Evolutionary conservation across 2,888 invertebrate species (phyloP), one percentile per base, ranked within the genome.

Genomic region (Mechanitis messenoides): DNA sequence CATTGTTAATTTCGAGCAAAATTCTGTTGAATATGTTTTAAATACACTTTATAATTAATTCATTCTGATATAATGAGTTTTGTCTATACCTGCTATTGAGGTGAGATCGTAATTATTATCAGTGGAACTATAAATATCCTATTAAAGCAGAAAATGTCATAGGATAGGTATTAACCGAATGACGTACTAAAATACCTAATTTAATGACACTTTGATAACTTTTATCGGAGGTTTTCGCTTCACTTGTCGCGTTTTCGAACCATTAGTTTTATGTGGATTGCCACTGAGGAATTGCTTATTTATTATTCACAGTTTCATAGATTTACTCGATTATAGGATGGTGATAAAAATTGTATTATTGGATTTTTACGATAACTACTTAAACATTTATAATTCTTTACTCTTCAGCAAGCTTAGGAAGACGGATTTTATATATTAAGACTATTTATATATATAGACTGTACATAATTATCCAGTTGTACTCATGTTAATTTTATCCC

Each of bases 241-340:
- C 81, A 87, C 80, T 85, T 84, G 86, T 79, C 83, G 74, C 85
- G 84, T 85, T 87, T 84, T 84, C 89, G 69, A 82, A 77, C 87
- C 89, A 89, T 90, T 90, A 87, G 87, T 88, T 90, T 88, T 84
- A 88, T 87, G 85, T 83, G 86, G 82, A 85, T 87, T 83, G 84
- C 82, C 83, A 79, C 77, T 81, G 79, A 82, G 79, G 76, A 84
- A 86, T 84, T 84, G 83, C 80, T 83, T 86, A 84, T 85, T 86
- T 87, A 86, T 82, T 83, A 77, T 79, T 75, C 72, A 69, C 62
- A 64, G 60, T 65, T 68, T 67, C 58, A 64, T 66, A 60, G 56
- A 59, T 59, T 63, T 63, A 57, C 56, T 46, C 59, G 54, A 59
- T 57, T 59, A 57, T 50, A 33, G 2, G 46, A 20, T 7, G 11